Conservation (phyloP, 1,140 invertebrate species). For the Leguminivora glycinivorella region DNA sequence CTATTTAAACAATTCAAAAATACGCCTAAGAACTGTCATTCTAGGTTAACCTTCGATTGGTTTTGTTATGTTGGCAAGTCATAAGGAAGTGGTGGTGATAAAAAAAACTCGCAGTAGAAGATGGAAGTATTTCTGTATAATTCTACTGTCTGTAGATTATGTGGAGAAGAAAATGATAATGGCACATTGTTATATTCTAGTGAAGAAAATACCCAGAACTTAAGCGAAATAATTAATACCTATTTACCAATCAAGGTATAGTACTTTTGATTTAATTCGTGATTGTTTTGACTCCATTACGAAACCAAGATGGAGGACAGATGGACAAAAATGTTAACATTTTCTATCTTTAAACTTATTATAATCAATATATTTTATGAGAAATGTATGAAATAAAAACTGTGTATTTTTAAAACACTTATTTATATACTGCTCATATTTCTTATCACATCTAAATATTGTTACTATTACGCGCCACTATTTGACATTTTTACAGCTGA, state of each 20-base stretch:
- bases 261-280: slow-evolving; percentile 65
- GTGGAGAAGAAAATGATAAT: slow-evolving; percentile 84
- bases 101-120: slow-evolving; percentile 38
- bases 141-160: slow-evolving; percentile 85
- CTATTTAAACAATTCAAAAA: not conserved
- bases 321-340: slow-evolving; percentile 45
- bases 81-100: slow-evolving; percentile 64
- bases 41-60: slow-evolving; percentile 2
- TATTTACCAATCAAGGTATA: slow-evolving; percentile 86
- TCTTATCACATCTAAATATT: not conserved
- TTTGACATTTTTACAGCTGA: slow-evolving; percentile 42
- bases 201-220: slow-evolving; percentile 80
- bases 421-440: slow-evolving; percentile 21
- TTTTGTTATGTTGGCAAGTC: slow-evolving; percentile 13
- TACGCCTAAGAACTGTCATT: not conserved
- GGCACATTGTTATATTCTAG: slow-evolving; percentile 81
- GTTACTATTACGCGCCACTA: slow-evolving; percentile 40
- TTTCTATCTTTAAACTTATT: slow-evolving; percentile 47
- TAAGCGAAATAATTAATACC: slow-evolving; percentile 83
- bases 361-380: not conserved
- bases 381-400: slow-evolving; percentile 2
- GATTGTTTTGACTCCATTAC: slow-evolving; percentile 82
- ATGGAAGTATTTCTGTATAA: slow-evolving; percentile 81
- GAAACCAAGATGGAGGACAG: slow-evolving; percentile 62
- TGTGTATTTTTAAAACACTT: slow-evolving; percentile 35